Evolutionary conservation across 1,140 invertebrate species (phyloP).

Genomic region (Cherax destructor): DNA sequence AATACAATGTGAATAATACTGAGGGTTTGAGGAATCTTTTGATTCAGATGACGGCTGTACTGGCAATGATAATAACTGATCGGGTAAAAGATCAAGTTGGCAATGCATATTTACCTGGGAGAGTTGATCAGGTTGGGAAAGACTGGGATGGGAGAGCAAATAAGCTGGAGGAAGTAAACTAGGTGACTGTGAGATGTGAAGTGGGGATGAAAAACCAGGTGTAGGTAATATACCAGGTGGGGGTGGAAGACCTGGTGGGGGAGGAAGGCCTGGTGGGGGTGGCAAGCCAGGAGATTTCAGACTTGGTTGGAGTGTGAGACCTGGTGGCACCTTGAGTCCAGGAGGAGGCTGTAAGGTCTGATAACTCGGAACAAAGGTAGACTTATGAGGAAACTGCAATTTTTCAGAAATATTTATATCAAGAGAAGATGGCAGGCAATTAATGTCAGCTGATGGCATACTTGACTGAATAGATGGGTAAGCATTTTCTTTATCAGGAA

Average conservation of each 20-base stretch:
- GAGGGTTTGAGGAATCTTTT: neutral
- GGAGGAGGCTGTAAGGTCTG: neutral
- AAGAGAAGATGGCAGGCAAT: neutral
- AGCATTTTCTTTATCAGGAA: neutral
- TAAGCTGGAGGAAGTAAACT: neutral
- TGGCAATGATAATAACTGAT: neutral
- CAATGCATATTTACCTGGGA: neutral
- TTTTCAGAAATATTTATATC: neutral
- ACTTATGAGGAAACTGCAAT: neutral
- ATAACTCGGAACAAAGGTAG: neutral
- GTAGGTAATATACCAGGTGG: conserved; percentile 12
- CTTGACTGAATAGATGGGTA: neutral
- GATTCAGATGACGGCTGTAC: neutral
- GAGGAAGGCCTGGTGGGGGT: neutral
- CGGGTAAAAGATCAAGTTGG: neutral
- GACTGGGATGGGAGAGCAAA: neutral
- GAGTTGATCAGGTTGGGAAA: neutral
- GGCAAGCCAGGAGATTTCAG: neutral
- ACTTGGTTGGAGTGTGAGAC: conserved; percentile 1
- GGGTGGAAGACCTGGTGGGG: conserved; percentile 1
- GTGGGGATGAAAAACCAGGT: neutral
- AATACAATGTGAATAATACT: neutral
- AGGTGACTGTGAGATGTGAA: neutral
- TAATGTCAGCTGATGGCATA: neutral
- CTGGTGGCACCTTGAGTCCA: neutral